Evolutionary conservation across 2,113 vertebrate genomes (phyloP).

Genomic region (Bucco capensis): DNA sequence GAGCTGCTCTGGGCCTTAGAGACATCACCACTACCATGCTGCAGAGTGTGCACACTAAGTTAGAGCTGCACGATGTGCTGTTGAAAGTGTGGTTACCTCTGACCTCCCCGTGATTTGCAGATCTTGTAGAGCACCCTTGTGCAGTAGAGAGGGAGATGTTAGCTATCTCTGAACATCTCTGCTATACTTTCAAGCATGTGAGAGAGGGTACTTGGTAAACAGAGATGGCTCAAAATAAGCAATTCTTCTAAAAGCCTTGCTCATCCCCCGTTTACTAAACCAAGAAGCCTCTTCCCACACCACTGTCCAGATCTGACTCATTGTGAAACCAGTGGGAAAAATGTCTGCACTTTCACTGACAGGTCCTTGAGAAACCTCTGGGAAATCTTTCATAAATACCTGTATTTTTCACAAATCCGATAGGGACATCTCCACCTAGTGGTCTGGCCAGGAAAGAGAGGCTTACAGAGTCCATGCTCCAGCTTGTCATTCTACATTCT

Average conservation of each 20-base stretch:
- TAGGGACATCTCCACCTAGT: not conserved
- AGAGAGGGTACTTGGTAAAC: fast-evolving
- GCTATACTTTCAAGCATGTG: not conserved
- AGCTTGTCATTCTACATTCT: not conserved
- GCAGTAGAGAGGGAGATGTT: not conserved
- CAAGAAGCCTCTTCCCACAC: not conserved
- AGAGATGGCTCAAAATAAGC: fast-evolving
- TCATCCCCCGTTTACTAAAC: not conserved
- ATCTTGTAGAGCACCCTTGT: not conserved
- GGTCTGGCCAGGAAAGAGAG: not conserved
- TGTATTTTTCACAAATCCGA: not conserved
- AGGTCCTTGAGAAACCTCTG: not conserved
- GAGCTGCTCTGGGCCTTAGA: not conserved
- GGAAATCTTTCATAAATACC: not conserved
- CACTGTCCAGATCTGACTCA: not conserved
- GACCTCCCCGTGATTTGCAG: not conserved
- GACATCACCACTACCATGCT: not conserved
- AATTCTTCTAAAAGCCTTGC: not conserved
- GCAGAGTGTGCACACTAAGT: not conserved
- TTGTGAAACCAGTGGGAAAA: not conserved
- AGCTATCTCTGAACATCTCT: not conserved
- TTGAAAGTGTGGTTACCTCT: not conserved
- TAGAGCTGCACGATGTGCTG: not conserved
- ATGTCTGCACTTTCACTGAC: not conserved
- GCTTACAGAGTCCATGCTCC: not conserved